Evolutionary conservation across 2,888 invertebrate species (phyloP).

Genomic region (Drosophila tanythrix): DNA sequence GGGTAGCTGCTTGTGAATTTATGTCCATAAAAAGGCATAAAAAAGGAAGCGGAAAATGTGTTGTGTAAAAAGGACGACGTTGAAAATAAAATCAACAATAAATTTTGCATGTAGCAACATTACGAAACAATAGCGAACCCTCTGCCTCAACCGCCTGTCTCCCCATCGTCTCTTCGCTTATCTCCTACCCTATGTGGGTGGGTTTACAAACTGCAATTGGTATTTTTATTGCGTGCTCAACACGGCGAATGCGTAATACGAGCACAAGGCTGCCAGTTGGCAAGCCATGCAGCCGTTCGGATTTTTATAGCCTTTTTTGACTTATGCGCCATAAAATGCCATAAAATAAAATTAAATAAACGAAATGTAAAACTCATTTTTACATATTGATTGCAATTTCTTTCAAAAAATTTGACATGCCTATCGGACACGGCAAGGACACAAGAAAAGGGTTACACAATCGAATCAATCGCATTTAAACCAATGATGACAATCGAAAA

Average conservation of each 20-base stretch:
- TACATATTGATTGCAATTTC: slow-evolving; percentile 75
- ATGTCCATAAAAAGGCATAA: slow-evolving; percentile 79
- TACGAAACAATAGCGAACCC: slow-evolving; percentile 74
- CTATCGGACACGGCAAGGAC: slow-evolving; percentile 34
- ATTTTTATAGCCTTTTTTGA: slow-evolving; percentile 71
- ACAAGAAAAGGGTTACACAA: slow-evolving; percentile 21
- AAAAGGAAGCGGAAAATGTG: slow-evolving; percentile 78
- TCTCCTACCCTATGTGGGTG: slow-evolving; percentile 21
- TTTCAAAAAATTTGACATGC: slow-evolving; percentile 58
- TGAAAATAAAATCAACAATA: slow-evolving; percentile 80
- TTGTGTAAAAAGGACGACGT: slow-evolving; percentile 77
- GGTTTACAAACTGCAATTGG: slow-evolving; percentile 71
- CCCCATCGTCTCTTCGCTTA: background rate
- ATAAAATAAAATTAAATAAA: slow-evolving; percentile 79
- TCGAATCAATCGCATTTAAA: background rate
- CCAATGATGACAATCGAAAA: slow-evolving; percentile 2
- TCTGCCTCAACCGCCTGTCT: background rate
- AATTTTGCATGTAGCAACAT: slow-evolving; percentile 77
- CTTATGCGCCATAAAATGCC: slow-evolving; percentile 76
- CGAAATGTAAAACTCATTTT: slow-evolving; percentile 68
- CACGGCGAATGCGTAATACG: slow-evolving; percentile 79
- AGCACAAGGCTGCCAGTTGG: slow-evolving; percentile 47
- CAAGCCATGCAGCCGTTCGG: slow-evolving; percentile 57
- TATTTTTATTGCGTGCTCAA: slow-evolving; percentile 81
- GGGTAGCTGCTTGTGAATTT: slow-evolving; percentile 75